These are phyloP conservation scores for Acanthiza pusilla DNA, from an alignment of 2,797 vertebrate species.

Conservation along the genomic window DNA sequence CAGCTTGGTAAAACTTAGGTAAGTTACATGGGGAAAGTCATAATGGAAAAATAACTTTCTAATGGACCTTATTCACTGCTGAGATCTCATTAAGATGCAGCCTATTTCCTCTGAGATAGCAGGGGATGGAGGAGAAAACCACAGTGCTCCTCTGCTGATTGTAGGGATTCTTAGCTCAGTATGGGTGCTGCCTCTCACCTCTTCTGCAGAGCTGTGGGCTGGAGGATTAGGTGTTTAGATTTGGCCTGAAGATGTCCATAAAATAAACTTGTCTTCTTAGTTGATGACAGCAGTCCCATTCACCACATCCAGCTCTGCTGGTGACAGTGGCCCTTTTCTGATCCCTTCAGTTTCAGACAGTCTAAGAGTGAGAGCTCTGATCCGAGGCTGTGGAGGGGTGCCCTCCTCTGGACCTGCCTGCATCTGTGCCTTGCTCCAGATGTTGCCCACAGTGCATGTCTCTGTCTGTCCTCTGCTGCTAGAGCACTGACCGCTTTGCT, in stretches of 20 bases:
- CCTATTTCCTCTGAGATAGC: background rate
- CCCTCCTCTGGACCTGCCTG: background rate
- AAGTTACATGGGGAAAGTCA: background rate
- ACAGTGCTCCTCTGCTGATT: background rate
- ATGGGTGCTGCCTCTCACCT: fast-evolving
- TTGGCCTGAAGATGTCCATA: background rate
- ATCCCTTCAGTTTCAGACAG: background rate
- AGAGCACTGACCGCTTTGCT: background rate
- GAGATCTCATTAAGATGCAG: background rate
- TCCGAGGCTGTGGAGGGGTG: background rate
- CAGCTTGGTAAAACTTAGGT: background rate
- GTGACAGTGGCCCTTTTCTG: background rate
- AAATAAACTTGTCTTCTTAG: background rate
- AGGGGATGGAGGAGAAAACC: background rate
- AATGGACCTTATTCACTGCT: background rate
- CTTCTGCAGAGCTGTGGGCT: background rate
- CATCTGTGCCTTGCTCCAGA: background rate
- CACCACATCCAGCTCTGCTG: background rate
- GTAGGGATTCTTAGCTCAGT: background rate
- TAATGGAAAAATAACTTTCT: background rate
- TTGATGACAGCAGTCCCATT: background rate
- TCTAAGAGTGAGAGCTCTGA: background rate
- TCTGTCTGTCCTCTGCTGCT: background rate
- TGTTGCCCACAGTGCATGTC: fast-evolving
- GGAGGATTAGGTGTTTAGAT: background rate